Base-by-base conservation (phyloP, 2,888 invertebrate genomes). In the Baronia brevicornis region DNA sequence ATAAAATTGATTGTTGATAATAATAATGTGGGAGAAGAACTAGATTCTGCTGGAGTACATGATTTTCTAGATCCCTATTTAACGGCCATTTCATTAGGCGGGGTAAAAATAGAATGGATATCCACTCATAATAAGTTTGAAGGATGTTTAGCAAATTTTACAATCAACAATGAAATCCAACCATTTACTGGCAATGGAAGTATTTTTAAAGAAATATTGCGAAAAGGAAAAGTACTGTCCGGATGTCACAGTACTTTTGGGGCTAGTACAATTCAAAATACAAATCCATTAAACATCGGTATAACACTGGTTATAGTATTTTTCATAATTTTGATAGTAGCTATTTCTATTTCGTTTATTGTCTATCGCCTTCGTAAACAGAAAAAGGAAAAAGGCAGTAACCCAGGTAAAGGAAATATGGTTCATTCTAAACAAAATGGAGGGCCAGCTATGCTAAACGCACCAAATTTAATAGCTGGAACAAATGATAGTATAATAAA, bases 241-340 rank as follows among this genome's bases (percentile, higher is more conserved):
- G 94, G 94, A 7, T 96, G 96, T 60, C 88, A 88, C 38, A 92
- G 90, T 28, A 88, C 90, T 3, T 87, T 92, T 36, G 93, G 92
- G 11, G 88, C 91, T 18, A 93, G 93, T 12, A 88, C 91, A 1
- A 89, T 91, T 0, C 90, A 92, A 45, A 90, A 91, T 3, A 91
- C 95, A 2, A 94, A 95, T 75, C 96, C 96, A 0, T 80, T 97
- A 4, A 95, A 94, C 55, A 95, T 97, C 40, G 97, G 97, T 31
- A 92, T 97, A 36, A 96, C 96, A 1, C 84, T 97, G 15, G 96
- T 97, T 9, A 95, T 97, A 41, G 94, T 95, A 11, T 97, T 98
- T 84, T 97, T 98, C 60, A 92, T 95, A 3, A 92, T 96, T 38
- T 79, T 97, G 6, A 87, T 96, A 28, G 91, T 96, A 5, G 95